phyloP scores from a whole-genome alignment of 2,113 vertebrate species.

The Acinonyx jubatus region DNA sequence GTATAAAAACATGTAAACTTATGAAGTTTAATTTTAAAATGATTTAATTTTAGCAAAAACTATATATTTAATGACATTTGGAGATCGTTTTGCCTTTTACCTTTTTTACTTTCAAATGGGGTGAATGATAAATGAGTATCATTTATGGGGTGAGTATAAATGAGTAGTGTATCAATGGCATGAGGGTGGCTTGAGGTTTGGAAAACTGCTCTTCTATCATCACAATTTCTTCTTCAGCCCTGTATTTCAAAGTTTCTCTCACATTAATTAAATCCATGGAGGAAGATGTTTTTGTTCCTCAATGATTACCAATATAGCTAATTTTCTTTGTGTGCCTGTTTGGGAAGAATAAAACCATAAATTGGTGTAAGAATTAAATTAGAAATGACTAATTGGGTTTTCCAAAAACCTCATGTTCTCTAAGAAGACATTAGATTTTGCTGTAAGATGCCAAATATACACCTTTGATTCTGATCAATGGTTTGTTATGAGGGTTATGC shows the following conservation, averaged over 20 bases:
- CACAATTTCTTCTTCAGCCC: too few relatives aligned
- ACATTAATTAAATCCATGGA: conserved; percentile 10
- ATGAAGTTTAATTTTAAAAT: not conserved
- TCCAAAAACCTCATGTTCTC: not conserved
- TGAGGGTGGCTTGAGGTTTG: not conserved
- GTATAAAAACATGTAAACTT: not conserved
- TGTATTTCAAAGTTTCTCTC: not conserved
- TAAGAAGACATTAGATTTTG: not conserved
- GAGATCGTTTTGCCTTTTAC: not conserved
- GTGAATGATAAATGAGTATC: not conserved
- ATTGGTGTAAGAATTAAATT: not conserved
- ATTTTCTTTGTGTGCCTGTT: not conserved
- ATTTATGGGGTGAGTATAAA: too few relatives aligned
- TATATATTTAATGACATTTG: not conserved
- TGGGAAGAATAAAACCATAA: not conserved
- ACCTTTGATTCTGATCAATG: not conserved
- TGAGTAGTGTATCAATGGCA: not conserved
- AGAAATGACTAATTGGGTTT: not conserved
- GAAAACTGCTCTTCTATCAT: too few relatives aligned
- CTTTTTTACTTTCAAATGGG: not conserved
- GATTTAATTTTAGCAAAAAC: not conserved
- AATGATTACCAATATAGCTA: not conserved
- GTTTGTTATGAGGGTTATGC: not conserved
- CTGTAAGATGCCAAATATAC: not conserved
- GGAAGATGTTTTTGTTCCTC: not conserved